A percentile compares a stretch with the other conserved stretches of the same genome.
These are phyloP conservation scores for Drosophila anceps DNA, from an alignment of 2,888 invertebrate genomes.

Conservation along the genomic window DNA sequence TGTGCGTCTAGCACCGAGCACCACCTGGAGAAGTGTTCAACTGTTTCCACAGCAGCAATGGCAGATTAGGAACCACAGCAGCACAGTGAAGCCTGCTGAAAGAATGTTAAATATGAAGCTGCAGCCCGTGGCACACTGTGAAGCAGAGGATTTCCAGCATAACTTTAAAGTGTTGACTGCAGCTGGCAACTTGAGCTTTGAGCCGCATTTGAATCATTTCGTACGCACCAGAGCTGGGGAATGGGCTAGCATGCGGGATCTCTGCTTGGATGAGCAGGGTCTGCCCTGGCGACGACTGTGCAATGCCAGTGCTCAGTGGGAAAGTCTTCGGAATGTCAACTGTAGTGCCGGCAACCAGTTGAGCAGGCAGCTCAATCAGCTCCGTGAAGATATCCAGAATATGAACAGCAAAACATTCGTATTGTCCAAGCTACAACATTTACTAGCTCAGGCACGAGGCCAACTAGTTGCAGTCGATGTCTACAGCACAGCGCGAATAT, in stretches of 20 bases:
- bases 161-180: constrained; percentile 22
- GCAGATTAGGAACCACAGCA: constrained; percentile 20
- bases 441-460: constrained; percentile 48
- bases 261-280: constrained; percentile 87
- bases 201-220: constrained; percentile 54
- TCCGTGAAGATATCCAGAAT: constrained; percentile 51
- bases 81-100: constrained; percentile 6
- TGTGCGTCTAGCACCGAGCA: constrained; percentile 37
- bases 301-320: constrained; percentile 86
- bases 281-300: constrained; percentile 88
- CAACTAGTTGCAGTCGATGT: constrained; percentile 54
- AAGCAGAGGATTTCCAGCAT: constrained; percentile 49
- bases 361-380: constrained; percentile 58
- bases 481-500: constrained; percentile 49
- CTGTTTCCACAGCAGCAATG: constrained; percentile 46
- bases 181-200: not conserved
- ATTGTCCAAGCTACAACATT: constrained; percentile 39
- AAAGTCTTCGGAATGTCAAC: constrained; percentile 61
- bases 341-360: constrained; percentile 55
- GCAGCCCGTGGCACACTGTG: constrained; percentile 29
- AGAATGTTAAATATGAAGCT: constrained; percentile 4
- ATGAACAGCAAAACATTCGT: constrained; percentile 25
- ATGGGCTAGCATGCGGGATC: constrained; percentile 83
- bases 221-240: constrained; percentile 84
- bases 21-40: constrained; percentile 29